These are phyloP conservation scores for Bolborhynchus lineola DNA, from an alignment of 2,113 vertebrate species.

Conservation along the genomic window DNA sequence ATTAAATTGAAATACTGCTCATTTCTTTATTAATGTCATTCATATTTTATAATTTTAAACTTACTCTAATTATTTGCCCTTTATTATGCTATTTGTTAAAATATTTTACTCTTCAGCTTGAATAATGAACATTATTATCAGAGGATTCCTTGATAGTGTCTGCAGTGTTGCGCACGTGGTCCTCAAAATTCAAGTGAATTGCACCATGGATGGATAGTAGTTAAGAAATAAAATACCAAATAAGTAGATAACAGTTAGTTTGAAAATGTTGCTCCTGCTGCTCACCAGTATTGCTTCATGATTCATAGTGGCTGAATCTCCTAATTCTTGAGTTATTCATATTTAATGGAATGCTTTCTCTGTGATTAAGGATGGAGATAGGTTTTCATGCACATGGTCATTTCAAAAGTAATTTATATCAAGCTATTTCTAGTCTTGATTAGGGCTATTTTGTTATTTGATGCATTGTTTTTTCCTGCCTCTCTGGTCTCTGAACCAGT, in stretches of 20 bases:
- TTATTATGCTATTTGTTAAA: not conserved
- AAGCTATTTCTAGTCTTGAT: not conserved
- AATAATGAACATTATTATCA: not conserved
- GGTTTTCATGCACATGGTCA: fast-evolving
- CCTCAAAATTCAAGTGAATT: not conserved
- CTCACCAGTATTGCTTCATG: not conserved
- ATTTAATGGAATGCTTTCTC: not conserved
- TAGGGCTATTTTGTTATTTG: not conserved
- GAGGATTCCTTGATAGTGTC: not conserved
- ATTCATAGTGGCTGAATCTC: not conserved
- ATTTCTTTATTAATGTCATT: not conserved
- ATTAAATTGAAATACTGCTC: not conserved
- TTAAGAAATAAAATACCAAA: not conserved
- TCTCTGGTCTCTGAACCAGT: not conserved
- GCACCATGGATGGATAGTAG: not conserved
- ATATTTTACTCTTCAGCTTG: not conserved
- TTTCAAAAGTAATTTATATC: not conserved
- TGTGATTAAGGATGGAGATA: not conserved
- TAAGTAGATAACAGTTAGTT: not conserved
- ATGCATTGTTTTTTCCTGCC: not conserved
- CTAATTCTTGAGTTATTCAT: not conserved
- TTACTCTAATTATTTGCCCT: not conserved
- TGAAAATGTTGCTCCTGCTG: not conserved
- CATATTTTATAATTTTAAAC: not conserved
- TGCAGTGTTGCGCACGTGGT: not conserved